These are phyloP conservation scores for Apamea monoglypha DNA, from an alignment of 2,888 invertebrate species.

Conservation along the genomic window DNA sequence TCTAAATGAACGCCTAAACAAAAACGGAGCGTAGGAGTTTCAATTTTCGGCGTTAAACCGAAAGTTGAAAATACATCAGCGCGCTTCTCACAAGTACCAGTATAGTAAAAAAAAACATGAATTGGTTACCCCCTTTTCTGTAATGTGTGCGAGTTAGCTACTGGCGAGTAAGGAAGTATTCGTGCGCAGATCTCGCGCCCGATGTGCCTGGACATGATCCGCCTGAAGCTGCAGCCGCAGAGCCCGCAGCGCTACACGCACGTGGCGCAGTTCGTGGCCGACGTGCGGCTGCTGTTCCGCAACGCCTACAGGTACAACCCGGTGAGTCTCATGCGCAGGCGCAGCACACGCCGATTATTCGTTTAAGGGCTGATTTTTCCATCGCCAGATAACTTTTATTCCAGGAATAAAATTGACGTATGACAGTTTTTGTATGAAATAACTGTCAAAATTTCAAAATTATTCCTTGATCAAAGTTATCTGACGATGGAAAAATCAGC, in stretches of 20 bases:
- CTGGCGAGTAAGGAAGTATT: background rate
- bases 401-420: too few species aligned
- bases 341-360: background rate
- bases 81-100: background rate
- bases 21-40: background rate
- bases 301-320: constrained; percentile 96
- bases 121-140: background rate
- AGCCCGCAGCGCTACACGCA: constrained; percentile 93
- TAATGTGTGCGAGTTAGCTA: background rate
- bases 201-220: constrained; percentile 96
- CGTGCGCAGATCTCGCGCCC: constrained; percentile 92
- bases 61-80: background rate
- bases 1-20: background rate
- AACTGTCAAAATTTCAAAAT: too few species aligned
- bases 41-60: background rate
- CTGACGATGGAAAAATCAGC: too few species aligned
- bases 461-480: too few species aligned
- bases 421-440: too few species aligned
- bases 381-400: too few species aligned
- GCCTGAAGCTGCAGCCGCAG: constrained; percentile 94
- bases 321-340: constrained; percentile 90
- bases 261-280: constrained; percentile 94
- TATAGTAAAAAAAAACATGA: background rate
- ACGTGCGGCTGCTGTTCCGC: constrained; percentile 96
- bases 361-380: background rate